These are phyloP conservation scores for Naja naja DNA, from an alignment of 2,113 vertebrate genomes.

Conservation along the genomic window DNA sequence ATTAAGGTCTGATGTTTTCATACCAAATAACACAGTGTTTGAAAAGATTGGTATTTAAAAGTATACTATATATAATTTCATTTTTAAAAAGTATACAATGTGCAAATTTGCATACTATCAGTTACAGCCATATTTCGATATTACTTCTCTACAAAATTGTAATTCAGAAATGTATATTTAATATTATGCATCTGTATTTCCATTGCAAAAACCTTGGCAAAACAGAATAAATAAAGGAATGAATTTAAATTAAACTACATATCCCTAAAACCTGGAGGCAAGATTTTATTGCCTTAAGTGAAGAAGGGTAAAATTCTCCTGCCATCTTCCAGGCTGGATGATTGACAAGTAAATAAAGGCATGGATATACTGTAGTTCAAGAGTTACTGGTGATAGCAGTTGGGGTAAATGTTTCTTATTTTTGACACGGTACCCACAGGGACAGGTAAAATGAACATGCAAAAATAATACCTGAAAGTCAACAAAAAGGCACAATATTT, in stretches of 20 bases:
- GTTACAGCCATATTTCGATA: not conserved
- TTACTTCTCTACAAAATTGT: not conserved
- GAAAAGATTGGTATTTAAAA: not conserved
- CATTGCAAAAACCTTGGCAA: not conserved
- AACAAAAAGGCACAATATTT: not conserved
- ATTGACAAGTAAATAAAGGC: not conserved
- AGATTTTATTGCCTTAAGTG: not conserved
- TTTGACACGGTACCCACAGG: not conserved
- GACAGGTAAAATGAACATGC: not conserved
- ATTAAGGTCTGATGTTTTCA: not conserved
- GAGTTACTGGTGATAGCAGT: not conserved
- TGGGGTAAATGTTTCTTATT: not conserved
- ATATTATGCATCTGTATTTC: not conserved
- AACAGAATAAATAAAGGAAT: not conserved
- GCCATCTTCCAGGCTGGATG: not conserved
- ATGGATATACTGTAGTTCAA: not conserved
- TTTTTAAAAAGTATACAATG: not conserved
- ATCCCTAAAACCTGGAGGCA: not conserved
- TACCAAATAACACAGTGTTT: not conserved
- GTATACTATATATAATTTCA: not conserved
- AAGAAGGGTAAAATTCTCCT: not conserved
- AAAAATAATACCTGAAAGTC: not conserved
- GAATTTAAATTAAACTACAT: not conserved
- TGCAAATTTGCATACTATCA: not conserved
- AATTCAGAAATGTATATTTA: not conserved